Conservation (phyloP, 2,797 vertebrate species). For the Onychomys arenicola region DNA sequence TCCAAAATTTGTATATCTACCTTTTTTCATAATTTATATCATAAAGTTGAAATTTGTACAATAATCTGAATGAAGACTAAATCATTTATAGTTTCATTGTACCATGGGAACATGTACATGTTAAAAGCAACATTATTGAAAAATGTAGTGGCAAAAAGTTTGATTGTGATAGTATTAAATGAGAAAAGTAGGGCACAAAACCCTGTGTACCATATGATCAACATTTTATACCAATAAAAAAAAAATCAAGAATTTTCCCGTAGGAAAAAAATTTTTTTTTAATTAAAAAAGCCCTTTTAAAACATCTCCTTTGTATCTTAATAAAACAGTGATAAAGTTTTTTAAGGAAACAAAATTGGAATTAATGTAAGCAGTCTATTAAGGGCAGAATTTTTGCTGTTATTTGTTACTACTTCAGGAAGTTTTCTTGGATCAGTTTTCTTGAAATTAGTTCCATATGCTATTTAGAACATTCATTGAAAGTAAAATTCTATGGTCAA, state of each 20-base stretch:
- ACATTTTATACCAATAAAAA: slow-evolving; percentile 16
- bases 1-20: neutral
- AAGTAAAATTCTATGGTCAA: slow-evolving; percentile 57
- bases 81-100: neutral
- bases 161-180: neutral
- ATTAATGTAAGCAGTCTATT: slow-evolving; percentile 14
- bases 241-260: slow-evolving; percentile 44
- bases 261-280: neutral
- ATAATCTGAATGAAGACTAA: neutral
- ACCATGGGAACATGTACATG: neutral
- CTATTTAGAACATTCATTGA: slow-evolving; percentile 4
- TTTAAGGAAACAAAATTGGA: slow-evolving; percentile 49
- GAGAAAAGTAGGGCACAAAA: slow-evolving; percentile 25
- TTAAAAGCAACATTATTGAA: neutral
- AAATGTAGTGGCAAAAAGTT: neutral
- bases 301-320: neutral
- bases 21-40: neutral
- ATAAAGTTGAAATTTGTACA: neutral
- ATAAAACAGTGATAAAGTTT: neutral
- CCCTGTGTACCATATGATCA: neutral
- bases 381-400: neutral
- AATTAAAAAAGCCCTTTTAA: neutral
- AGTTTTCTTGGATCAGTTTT: neutral
- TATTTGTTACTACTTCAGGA: neutral
- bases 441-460: slow-evolving; percentile 14